Base-by-base conservation (phyloP, 1,140 invertebrate genomes). In the Protaetia brevitarsis region DNA sequence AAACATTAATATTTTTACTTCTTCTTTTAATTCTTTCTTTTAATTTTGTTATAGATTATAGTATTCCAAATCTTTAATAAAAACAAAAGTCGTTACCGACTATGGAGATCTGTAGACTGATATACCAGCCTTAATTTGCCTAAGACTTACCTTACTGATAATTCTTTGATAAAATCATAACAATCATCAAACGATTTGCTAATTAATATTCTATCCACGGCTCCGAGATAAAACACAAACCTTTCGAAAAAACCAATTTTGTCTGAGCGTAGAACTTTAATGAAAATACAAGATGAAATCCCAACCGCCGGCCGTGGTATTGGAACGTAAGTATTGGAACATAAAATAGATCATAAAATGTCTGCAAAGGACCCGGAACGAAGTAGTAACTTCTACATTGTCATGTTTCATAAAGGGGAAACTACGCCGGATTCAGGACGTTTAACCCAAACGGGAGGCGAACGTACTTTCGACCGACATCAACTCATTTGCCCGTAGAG, bases 331-430 rank as follows among this genome's bases (percentile, higher is more conserved):
- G 41, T 51, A 51, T 51, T 51, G 41, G 41, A 19, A 51, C 41
- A 51, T 51, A 51, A 51, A 51, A 51, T 51, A 51, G 41, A 51
- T 51, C 41, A 23, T 51, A 51, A 51, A 51, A 51, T 19, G 19
- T 51, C 41, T 5, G 19, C 41, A 5, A 23, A 51, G 26, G 41
- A 51, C 19, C 41, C 16, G 19, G 13, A 51, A 19, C 6, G 21
- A 8, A 51, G 41, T 23, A 51, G 13, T 51, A 51, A 51, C 41
- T 51, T 51, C 26, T 51, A 51, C 41, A 51, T 19, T 51, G 41
- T 51, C 41, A 19, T 51, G 41, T 51, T 23, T 19, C 19, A 51
- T 51, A 51, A 51, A 51, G 19, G 19, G 6, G 19, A 23, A 5
- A 51, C 21, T 16, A 37, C 19, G 16, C 26, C 41, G 11, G 41